A percentile compares a stretch with the other conserved stretches of the same genome.
These are phyloP conservation scores for Nebria salina DNA, from an alignment of 2,888 invertebrate genomes.

Conservation along the genomic window DNA sequence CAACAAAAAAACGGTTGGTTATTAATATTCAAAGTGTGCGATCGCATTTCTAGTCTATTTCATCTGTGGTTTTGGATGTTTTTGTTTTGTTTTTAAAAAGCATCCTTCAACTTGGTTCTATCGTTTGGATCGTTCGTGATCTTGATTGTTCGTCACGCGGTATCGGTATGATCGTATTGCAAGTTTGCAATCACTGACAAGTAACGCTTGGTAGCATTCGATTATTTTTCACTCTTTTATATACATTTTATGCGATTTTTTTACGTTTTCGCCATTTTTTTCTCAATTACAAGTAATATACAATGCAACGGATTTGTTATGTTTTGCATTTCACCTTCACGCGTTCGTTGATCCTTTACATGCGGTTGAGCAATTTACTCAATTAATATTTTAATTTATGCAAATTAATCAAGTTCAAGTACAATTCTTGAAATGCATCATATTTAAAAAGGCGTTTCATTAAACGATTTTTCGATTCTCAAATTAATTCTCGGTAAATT, in stretches of 20 bases:
- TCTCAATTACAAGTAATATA: background rate
- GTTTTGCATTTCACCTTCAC: background rate
- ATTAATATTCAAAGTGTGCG: slow-evolving; percentile 1
- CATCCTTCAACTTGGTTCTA: background rate
- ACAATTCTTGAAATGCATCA: background rate
- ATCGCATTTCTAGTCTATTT: background rate
- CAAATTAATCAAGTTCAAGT: background rate
- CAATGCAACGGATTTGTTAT: background rate
- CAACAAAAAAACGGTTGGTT: background rate
- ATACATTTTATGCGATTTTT: background rate
- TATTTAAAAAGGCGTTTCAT: too few relatives aligned
- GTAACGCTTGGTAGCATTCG: background rate
- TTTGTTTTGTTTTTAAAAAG: background rate
- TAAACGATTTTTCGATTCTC: too few relatives aligned
- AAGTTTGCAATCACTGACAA: background rate
- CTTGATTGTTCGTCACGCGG: background rate
- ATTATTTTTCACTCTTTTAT: background rate
- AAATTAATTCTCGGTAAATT: too few relatives aligned
- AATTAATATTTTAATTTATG: background rate
- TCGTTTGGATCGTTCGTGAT: background rate
- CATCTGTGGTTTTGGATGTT: background rate
- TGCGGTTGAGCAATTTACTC: background rate
- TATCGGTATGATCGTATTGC: background rate
- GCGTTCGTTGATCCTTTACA: slow-evolving; percentile 1
- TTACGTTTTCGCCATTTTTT: background rate